Base-by-base conservation (phyloP, 2,888 invertebrate genomes). In the Dicycla oo region DNA sequence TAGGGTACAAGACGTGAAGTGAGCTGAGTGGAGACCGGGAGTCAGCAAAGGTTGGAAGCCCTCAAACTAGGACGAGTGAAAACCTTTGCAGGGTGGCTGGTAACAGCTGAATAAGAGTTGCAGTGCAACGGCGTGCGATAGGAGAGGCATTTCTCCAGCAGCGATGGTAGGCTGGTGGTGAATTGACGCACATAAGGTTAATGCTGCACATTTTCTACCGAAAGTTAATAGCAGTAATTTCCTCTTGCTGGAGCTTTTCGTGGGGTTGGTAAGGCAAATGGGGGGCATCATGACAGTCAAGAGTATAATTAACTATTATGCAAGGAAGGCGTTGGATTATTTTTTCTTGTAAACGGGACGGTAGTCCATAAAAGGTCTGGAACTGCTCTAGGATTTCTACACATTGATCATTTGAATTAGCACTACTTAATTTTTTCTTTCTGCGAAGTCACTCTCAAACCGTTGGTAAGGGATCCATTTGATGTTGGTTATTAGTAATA, bases 401-500 rank as follows among this genome's bases (percentile, higher is more conserved):
- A 4, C n/a, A n/a, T 11, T 10, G 49, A 4, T 49, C n/a, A n/a
- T 20, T 20, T 3, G 10, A 47, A 3, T 47, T 45, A 15, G 18
- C 43, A 45, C 20, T 38, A 38, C 38, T 38, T 8, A 6, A 8
- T 1, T 38, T 38, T 38, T 38, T 38, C 38, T 8, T 38, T 38
- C 8, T 38, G 8, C 8, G 38, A 38, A 38, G 38, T 38, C 43
- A 43, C 10, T 45, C 58, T 20, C 20, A 18, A 58, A 68, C 81
- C 63, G 5, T 30, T 86, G 54, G 87, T 89, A 88, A 62, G 82
- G 80, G 75, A 57, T 62, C 58, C 71, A 72, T 83, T 82, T 82
- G 69, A 81, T 72, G 77, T 77, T 81, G 80, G 69, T 79, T 80
- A 73, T 75, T 80, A 67, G 76, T 80, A 83, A 85, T 85, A 89